These are phyloP conservation scores for Stenodema calcarata DNA, from an alignment of 2,888 invertebrate genomes.

Conservation along the genomic window DNA sequence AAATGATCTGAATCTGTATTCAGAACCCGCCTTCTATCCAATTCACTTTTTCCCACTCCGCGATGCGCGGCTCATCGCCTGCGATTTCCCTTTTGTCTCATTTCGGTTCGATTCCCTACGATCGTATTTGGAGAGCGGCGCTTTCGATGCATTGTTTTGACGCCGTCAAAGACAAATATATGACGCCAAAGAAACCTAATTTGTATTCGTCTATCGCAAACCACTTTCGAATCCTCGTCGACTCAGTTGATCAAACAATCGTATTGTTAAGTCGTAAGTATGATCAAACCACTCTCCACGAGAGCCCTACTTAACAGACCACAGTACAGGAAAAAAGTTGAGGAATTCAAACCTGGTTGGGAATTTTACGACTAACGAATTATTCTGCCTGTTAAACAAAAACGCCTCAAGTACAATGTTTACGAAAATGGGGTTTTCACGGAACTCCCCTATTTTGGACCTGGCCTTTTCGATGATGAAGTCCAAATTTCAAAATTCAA, in stretches of 20 bases:
- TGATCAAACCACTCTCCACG: too few species aligned
- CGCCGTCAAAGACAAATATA: background rate
- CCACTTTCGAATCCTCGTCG: background rate
- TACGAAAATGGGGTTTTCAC: too few species aligned
- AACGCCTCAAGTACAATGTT: too few species aligned
- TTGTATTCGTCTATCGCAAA: background rate
- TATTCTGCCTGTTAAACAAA: too few species aligned
- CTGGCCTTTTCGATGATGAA: too few species aligned
- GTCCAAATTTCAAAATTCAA: too few species aligned
- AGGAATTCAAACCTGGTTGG: too few species aligned
- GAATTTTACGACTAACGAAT: too few species aligned
- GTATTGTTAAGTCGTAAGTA: too few species aligned
- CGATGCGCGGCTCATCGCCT: background rate
- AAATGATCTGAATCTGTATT: background rate
- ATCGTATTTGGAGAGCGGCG: background rate
- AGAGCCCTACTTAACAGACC: too few species aligned
- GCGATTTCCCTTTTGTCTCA: background rate
- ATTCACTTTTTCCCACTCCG: background rate
- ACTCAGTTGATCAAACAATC: background rate
- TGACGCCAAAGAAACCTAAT: background rate
- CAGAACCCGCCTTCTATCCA: background rate
- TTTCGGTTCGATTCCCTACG: background rate
- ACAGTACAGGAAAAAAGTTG: too few species aligned
- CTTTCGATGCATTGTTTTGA: background rate
- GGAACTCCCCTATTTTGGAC: too few species aligned